Conservation (phyloP, 2,888 invertebrate species). For the Apotomis turbidana region DNA sequence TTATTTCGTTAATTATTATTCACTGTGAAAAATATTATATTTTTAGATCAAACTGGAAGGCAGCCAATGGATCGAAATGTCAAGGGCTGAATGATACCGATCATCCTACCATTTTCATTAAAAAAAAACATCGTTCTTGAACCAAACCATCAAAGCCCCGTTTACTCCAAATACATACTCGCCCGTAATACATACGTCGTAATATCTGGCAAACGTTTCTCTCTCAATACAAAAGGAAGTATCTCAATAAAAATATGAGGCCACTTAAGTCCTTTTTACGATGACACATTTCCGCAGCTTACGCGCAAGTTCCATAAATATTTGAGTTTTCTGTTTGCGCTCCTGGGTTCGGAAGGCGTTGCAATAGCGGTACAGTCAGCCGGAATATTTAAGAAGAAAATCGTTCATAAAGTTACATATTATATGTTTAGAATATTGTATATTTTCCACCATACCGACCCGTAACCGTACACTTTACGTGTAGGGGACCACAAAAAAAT, state of each 20-base stretch:
- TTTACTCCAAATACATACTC: conserved; percentile 9
- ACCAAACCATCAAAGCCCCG: neutral
- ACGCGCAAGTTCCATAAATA: conserved; percentile 65
- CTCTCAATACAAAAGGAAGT: neutral
- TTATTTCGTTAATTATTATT: too few relatives aligned
- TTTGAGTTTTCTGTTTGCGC: conserved; percentile 60
- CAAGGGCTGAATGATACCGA: too few relatives aligned
- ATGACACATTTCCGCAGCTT: conserved; percentile 48
- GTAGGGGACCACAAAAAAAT: too few relatives aligned
- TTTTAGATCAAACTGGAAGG: too few relatives aligned
- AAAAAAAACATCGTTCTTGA: neutral
- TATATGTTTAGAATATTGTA: too few relatives aligned
- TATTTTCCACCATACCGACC: too few relatives aligned
- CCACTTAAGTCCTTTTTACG: neutral
- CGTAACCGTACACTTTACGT: too few relatives aligned
- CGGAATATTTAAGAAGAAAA: conserved; percentile 3
- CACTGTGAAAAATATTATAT: too few relatives aligned
- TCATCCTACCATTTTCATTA: neutral
- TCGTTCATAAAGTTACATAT: neutral
- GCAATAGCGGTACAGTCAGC: conserved; percentile 13
- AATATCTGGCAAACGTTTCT: conserved; percentile 7
- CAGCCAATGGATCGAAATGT: too few relatives aligned
- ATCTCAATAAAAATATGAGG: neutral
- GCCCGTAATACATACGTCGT: neutral
- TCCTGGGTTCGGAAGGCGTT: conserved; percentile 41